A percentile compares a stretch with the other conserved stretches of the same genome.
These are phyloP conservation scores for Panopea generosa DNA, from an alignment of 2,888 invertebrate species.

Conservation along the genomic window DNA sequence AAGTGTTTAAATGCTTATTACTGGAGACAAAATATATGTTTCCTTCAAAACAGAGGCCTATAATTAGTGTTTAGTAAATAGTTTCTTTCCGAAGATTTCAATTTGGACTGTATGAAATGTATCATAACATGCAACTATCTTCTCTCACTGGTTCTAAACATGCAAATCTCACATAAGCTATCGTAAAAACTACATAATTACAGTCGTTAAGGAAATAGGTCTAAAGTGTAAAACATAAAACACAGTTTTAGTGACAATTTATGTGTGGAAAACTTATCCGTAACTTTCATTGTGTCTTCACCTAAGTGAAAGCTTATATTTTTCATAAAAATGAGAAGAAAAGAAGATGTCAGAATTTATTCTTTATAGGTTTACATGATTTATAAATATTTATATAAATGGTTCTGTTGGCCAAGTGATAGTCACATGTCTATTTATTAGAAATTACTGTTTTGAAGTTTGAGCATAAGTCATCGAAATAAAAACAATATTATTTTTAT, in stretches of 20 bases:
- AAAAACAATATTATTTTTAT: too few relatives aligned
- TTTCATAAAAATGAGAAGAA: not conserved
- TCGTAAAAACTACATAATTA: constrained; percentile 48
- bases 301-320: constrained; percentile 6
- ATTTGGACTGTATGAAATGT: constrained; percentile 29
- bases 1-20: too few relatives aligned
- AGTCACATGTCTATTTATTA: too few relatives aligned
- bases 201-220: constrained; percentile 40
- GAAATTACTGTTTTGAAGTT: too few relatives aligned
- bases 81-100: constrained; percentile 53
- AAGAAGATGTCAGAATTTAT: not conserved
- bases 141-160: constrained; percentile 35
- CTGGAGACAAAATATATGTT: constrained; percentile 29
- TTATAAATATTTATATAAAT: too few relatives aligned
- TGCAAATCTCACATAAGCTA: constrained; percentile 44
- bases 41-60: constrained; percentile 28
- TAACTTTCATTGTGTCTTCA: too few relatives aligned
- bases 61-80: constrained; percentile 55
- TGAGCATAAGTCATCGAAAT: too few relatives aligned
- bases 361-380: too few relatives aligned
- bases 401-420: too few relatives aligned
- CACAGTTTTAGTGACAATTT: constrained; percentile 29
- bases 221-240: constrained; percentile 30
- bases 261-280: constrained; percentile 5
- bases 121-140: constrained; percentile 34